Evolutionary conservation across 2,888 invertebrate species (phyloP), one percentile per base, ranked within the genome.

Genomic region (Limenitis camilla): DNA sequence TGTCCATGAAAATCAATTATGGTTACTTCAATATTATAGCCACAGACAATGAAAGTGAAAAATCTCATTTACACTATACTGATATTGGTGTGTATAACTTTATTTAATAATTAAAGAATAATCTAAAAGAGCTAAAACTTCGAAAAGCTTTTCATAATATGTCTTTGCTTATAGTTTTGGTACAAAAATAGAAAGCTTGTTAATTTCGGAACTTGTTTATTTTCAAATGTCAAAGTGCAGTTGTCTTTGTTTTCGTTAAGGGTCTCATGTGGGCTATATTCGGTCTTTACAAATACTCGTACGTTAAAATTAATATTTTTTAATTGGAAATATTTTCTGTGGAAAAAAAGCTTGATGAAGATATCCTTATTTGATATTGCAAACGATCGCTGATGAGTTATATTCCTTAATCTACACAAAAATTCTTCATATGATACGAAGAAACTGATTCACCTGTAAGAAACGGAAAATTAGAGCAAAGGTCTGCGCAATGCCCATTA

Each of bases 401-500:
- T 19, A 33, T 9, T 44, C 29, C 29, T 33, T 43, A 11, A 50
- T n/a, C 6, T 19, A 7, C 10, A n/a, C 5, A 6, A 11, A 28
- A 41, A 1, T 19, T 28, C 9, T 29, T 19, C 39, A 4, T 33
- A 40, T 28, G 29, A 33, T 41, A 19, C 41, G 41, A 29, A 29
- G 38, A 55, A 45, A 36, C 36, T 42, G 55, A 55, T 8, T 41
- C 45, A 55, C 30, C 29, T 9, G 29, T 11, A 6, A 30, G 29
- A 27, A 42, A 45, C 28, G 29, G 32, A 41, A 45, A 49, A 52
- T 44, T 52, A 49, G 55, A 52, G 30, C 52, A 46, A 28, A 41
- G 11, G 31, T 40, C 45, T 42, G 31, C 38, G 28, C 11, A 11
- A 46, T 44, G 33, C 30, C 32, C 39, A 32, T 50, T 43, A 49